These are phyloP conservation scores for Chromobotia macracanthus DNA, from an alignment of 2,797 vertebrate species.

Conservation along the genomic window DNA sequence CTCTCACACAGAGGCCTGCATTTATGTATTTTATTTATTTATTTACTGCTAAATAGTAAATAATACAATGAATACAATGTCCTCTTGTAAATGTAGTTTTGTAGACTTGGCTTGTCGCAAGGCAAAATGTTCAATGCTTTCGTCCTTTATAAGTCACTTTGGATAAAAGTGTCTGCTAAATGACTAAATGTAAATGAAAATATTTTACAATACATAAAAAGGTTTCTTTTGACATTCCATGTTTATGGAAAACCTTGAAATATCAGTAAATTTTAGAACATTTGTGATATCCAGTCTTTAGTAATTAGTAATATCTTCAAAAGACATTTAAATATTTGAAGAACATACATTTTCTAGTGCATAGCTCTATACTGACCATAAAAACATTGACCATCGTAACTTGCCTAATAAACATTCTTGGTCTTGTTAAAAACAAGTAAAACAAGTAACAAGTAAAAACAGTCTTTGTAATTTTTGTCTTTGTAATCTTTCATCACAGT, in stretches of 20 bases:
- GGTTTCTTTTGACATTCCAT: not conserved
- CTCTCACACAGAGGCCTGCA: not conserved
- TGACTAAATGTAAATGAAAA: not conserved
- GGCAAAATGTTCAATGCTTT: too few relatives aligned
- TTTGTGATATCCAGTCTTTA: not conserved
- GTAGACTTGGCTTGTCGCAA: too few relatives aligned
- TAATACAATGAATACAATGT: too few relatives aligned
- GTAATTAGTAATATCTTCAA: not conserved
- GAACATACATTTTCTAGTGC: not conserved
- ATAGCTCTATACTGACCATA: not conserved
- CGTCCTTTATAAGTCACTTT: too few relatives aligned
- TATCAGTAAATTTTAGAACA: not conserved
- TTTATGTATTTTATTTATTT: constrained; percentile 22
- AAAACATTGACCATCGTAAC: not conserved
- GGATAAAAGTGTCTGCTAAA: too few relatives aligned
- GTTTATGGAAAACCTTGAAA: not conserved
- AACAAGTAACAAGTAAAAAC: too few relatives aligned
- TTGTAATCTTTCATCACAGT: not conserved
- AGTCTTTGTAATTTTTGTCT: not conserved
- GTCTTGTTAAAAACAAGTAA: too few relatives aligned
- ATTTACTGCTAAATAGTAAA: constrained; percentile 6
- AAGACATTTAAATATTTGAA: not conserved
- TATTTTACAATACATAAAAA: not conserved
- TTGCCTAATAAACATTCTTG: too few relatives aligned
- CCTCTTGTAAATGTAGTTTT: too few relatives aligned